Conservation (phyloP, 2,888 invertebrate species). For the Latheticus oryzae region DNA sequence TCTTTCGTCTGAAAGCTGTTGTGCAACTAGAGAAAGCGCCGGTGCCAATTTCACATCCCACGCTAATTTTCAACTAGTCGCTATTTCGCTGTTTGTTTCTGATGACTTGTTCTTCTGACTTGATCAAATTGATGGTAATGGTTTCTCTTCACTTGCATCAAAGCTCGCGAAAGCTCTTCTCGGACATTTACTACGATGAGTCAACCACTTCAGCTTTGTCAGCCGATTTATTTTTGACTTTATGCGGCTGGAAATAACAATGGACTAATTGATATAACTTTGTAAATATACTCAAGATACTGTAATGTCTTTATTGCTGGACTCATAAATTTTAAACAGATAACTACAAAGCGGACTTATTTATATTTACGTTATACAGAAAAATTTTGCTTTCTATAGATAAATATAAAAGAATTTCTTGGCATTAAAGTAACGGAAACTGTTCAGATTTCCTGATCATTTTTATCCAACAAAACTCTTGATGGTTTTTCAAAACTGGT, state of each 20-base stretch:
- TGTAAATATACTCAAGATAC: conserved; percentile 11
- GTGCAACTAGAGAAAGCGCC: conserved; percentile 45
- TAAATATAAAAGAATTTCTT: too few species aligned
- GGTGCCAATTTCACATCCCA: conserved; percentile 50
- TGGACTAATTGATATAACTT: conserved; percentile 1
- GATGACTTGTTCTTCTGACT: conserved; percentile 35
- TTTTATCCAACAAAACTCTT: conserved; percentile 2
- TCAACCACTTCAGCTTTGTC: background rate
- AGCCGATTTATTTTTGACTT: background rate
- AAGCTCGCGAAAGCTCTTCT: conserved; percentile 1
- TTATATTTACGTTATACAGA: conserved; percentile 22
- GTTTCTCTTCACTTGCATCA: conserved; percentile 4
- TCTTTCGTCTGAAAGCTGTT: conserved; percentile 30
- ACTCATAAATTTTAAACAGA: conserved; percentile 30
- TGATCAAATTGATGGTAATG: conserved; percentile 9
- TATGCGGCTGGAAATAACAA: conserved; percentile 6
- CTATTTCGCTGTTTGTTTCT: conserved; percentile 30
- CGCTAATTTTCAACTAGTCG: conserved; percentile 44
- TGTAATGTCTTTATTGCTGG: conserved; percentile 28
- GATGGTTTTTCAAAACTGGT: too few species aligned
- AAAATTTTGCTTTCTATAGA: conserved; percentile 7
- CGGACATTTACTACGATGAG: too few species aligned
- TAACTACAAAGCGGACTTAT: conserved; percentile 31
- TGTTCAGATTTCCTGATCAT: background rate
- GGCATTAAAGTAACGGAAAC: background rate